These are phyloP conservation scores for Acronicta aceris DNA, from an alignment of 2,888 invertebrate genomes.

Conservation along the genomic window DNA sequence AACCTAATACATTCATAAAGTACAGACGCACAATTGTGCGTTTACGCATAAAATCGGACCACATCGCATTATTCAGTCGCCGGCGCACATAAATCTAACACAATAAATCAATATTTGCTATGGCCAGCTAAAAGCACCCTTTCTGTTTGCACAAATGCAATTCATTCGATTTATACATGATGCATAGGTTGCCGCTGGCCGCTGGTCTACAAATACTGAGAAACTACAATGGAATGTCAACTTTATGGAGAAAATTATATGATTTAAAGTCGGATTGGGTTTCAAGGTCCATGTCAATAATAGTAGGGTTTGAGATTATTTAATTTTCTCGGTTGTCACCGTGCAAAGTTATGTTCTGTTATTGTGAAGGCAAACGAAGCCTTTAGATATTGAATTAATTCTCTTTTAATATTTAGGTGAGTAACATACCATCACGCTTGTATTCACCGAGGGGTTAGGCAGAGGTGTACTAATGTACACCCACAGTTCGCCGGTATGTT, in stretches of 20 bases:
- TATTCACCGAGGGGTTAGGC: no score
- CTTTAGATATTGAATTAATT: neutral
- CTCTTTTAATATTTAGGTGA: no score
- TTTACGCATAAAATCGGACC: conserved; percentile 55
- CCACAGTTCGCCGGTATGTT: no score
- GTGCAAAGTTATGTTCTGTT: conserved; percentile 17
- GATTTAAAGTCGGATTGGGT: conserved; percentile 2
- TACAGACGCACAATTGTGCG: conserved; percentile 39
- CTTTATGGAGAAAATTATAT: conserved; percentile 13
- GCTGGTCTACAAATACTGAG: conserved; percentile 35
- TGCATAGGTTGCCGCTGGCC: conserved; percentile 62
- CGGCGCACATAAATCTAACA: conserved; percentile 65
- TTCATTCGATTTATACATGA: conserved; percentile 70
- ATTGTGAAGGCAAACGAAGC: conserved; percentile 2
- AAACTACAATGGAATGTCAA: conserved; percentile 26
- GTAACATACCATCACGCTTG: no score
- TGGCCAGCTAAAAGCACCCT: conserved; percentile 71
- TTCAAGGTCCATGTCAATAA: conserved; percentile 26
- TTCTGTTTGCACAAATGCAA: conserved; percentile 76
- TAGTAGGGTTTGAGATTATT: conserved; percentile 43
- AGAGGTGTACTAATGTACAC: no score
- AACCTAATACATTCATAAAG: conserved; percentile 36
- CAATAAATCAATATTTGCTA: conserved; percentile 82
- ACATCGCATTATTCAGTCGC: conserved; percentile 50
- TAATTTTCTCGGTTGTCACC: conserved; percentile 40